Conservation (phyloP, 2,888 invertebrate species). For the Timema podura region DNA sequence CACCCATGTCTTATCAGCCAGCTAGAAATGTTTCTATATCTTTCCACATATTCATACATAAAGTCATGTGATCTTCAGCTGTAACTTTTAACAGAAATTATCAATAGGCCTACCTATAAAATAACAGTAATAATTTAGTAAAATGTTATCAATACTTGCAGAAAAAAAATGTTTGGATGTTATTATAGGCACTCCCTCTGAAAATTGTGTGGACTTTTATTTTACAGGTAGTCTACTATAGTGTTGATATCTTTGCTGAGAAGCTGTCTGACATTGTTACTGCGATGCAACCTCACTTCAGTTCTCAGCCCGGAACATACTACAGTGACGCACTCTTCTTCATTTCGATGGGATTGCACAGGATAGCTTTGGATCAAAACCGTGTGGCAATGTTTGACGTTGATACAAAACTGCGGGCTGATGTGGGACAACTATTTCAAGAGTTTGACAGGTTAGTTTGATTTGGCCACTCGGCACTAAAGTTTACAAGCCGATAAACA, state of each 20-base stretch:
- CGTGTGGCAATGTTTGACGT: slow-evolving; percentile 69
- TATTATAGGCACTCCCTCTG: not conserved
- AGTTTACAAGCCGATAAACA: too few relatives aligned
- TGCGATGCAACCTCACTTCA: slow-evolving; percentile 67
- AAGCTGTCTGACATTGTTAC: slow-evolving; percentile 59
- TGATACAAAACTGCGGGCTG: slow-evolving; percentile 68
- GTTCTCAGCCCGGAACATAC: slow-evolving; percentile 65
- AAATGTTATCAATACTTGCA: slow-evolving; percentile 9
- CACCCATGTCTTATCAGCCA: too few relatives aligned
- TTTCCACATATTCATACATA: too few relatives aligned
- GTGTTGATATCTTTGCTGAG: slow-evolving; percentile 57
- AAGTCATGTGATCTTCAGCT: too few relatives aligned
- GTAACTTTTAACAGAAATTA: too few relatives aligned
- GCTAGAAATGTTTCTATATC: too few relatives aligned
- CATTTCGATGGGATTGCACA: slow-evolving; percentile 67
- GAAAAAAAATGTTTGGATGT: slow-evolving; percentile 15
- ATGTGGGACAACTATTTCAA: slow-evolving; percentile 60
- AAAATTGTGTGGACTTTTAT: slow-evolving; percentile 18
- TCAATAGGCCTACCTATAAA: too few relatives aligned
- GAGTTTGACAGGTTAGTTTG: slow-evolving; percentile 56
- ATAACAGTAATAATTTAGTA: too few relatives aligned
- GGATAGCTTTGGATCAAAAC: slow-evolving; percentile 60
- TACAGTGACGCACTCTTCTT: slow-evolving; percentile 77
- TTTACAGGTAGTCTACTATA: slow-evolving; percentile 54
- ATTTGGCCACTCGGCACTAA: not conserved